These are phyloP conservation scores for Babyrousa celebensis DNA, from an alignment of 2,797 vertebrate genomes.

Conservation along the genomic window DNA sequence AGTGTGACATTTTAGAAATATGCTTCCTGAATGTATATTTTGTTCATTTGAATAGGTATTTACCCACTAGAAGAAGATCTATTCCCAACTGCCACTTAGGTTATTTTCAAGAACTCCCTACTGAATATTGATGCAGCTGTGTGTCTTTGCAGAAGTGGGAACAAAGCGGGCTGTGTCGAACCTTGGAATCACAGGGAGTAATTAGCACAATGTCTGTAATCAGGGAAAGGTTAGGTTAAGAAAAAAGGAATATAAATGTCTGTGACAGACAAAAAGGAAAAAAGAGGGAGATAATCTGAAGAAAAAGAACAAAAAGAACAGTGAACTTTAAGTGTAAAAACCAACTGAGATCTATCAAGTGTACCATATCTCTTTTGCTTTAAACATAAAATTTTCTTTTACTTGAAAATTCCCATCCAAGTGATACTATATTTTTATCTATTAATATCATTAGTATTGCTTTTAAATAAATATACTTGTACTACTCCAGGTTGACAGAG, in stretches of 20 bases:
- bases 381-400: neutral
- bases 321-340: neutral
- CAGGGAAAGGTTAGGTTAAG: conserved; percentile 16
- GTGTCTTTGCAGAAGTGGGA: conserved; percentile 57
- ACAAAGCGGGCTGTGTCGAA: conserved; percentile 76
- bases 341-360: neutral
- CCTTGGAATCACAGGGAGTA: conserved; percentile 52
- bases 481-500: neutral
- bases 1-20: conserved; percentile 68
- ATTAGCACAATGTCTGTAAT: conserved; percentile 71
- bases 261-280: conserved; percentile 16
- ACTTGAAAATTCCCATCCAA: neutral
- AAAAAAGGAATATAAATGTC: conserved; percentile 61
- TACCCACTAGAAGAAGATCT: conserved; percentile 67
- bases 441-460: neutral
- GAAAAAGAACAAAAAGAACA: conserved; percentile 57
- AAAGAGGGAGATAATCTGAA: neutral
- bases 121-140: conserved; percentile 71
- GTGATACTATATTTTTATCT: neutral
- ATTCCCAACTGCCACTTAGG: conserved; percentile 76
- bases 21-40: conserved; percentile 65
- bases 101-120: conserved; percentile 73
- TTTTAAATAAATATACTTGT: conserved; percentile 56
- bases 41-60: conserved; percentile 74
- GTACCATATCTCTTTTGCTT: neutral